Conservation (phyloP, 1,140 invertebrate species). For the Kradibia gibbosae region DNA sequence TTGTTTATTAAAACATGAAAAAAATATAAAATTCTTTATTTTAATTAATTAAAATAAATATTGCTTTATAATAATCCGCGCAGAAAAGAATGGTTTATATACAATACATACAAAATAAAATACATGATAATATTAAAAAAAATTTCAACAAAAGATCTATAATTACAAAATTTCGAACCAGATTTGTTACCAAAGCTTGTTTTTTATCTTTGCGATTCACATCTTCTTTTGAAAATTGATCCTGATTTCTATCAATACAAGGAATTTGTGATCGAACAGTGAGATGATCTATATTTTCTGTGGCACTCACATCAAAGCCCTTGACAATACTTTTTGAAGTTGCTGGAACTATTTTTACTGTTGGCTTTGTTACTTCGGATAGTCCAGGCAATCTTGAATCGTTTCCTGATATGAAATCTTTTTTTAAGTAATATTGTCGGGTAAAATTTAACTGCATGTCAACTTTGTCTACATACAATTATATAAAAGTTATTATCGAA, state of each 20-base stretch:
- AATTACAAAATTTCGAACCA: conserved; percentile 8
- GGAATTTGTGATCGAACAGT: conserved; percentile 65
- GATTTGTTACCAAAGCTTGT: conserved; percentile 17
- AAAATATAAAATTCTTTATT: too few species aligned
- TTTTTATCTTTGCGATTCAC: conserved; percentile 56
- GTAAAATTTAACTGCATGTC: not conserved
- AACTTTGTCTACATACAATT: not conserved
- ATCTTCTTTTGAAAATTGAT: conserved; percentile 56
- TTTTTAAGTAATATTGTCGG: conserved; percentile 21
- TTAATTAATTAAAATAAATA: too few species aligned
- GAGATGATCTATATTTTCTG: conserved; percentile 58
- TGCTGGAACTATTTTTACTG: conserved; percentile 64
- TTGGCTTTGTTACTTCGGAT: conserved; percentile 59
- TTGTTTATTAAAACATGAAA: too few species aligned
- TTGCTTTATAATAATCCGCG: too few species aligned
- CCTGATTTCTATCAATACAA: conserved; percentile 58
- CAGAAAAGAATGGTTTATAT: too few species aligned
- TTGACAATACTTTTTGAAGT: conserved; percentile 57
- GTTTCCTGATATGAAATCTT: conserved; percentile 60
- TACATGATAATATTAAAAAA: not conserved
- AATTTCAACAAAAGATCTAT: not conserved
- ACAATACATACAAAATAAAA: not conserved
- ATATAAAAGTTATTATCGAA: not conserved
- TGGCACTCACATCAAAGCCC: conserved; percentile 61
- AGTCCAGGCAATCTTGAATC: conserved; percentile 51